Evolutionary conservation across 2,113 vertebrate species (phyloP), one percentile per base, ranked within the genome.

Genomic region (Carollia perspicillata): DNA sequence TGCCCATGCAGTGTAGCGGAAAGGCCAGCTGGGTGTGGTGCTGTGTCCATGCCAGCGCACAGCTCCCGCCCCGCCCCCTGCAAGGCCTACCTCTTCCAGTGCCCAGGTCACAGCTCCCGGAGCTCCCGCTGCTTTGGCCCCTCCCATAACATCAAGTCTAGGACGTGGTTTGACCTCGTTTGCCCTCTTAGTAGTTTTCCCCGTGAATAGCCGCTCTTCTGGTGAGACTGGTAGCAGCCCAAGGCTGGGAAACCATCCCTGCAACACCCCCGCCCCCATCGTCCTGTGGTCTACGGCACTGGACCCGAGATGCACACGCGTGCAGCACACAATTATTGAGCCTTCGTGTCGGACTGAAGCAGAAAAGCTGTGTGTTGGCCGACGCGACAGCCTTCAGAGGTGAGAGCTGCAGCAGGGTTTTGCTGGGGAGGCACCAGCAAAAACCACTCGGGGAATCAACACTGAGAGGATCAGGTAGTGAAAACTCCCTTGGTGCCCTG

Each of bases 271-370:
- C n/a, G n/a, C 42, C 63, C n/a, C 1, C 17, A 8, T 33, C 5
- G 1, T 28, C 71, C 55, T 30, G 1, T 33, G 10, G 16, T 4
- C 0, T 44, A 8, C 3, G 40, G n/a, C 20, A 2, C 30, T 5
- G 8, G 33, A 33, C 30, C 26, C 35, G 3, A 33, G 28, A 6
- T 35, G 0, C 37, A 2, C 37, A 2, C 14, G 23, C 2, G 1
- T 42, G 30, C 2, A 4, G 18, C 80, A 58, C 37, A 28, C 10
- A 16, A 0, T 63, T 68, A 22, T 23, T n/a, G 60, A 80, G n/a
- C 0, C 53, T 93, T 53, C 30, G 0, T 0, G 0, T 37, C 78
- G 49, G 16, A 14, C 9, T 23, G 68, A 40, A 35, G 65, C 37
- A 30, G 37, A 71, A 51, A 53, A 40, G 28, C 72, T 79, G 17